Evolutionary conservation across 2,888 invertebrate genomes (phyloP), one percentile per base, ranked within the genome.

Genomic region (Agrochola lychnidis): DNA sequence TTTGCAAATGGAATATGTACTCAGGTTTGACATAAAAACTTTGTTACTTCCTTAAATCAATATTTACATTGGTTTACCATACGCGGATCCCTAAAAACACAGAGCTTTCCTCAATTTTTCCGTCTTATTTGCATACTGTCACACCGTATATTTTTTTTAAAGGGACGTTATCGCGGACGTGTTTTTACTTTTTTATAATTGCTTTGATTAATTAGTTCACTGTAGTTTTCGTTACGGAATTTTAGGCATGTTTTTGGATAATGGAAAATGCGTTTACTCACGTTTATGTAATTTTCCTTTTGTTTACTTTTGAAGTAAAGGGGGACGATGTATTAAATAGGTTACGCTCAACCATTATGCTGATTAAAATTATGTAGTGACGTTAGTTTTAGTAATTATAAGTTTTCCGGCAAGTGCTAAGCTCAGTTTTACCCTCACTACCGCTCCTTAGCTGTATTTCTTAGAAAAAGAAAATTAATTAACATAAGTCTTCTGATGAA

Each of bases 111-210:
- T 82, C 78, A 81, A 84, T 82, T 81, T 86, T 86, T 82, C 83
- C 70, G 70, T 79, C 83, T 70, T 87, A 91, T 91, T 91, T 89
- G 83, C 90, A 91, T 90, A 88, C 86, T 87, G 89, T 85, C 85
- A 88, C 87, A 80, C 70, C 72, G 86, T 87, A 87, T 84, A 80
- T 87, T 89, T 83, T 81, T 84, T 86, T 81, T 62, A 69, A 82
- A 76, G 70, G 67, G 68, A 72, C 62, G 63, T 78, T 84, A 82
- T 83, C 81, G 78, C 72, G 76, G 79, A 53, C 71, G 77, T 61
- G 1, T 78, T 85, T 81, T 66, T 14, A 81, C 36, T 53, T 73
- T 80, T 86, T 88, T 83, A 72, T 87, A 87, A 88, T 88, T 85
- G 67, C 63, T 83, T 66, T 87, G 78, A 87, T 88, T 88, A 87